Evolutionary conservation across 2,888 invertebrate species (phyloP).

Genomic region (Drosophila conformis): DNA sequence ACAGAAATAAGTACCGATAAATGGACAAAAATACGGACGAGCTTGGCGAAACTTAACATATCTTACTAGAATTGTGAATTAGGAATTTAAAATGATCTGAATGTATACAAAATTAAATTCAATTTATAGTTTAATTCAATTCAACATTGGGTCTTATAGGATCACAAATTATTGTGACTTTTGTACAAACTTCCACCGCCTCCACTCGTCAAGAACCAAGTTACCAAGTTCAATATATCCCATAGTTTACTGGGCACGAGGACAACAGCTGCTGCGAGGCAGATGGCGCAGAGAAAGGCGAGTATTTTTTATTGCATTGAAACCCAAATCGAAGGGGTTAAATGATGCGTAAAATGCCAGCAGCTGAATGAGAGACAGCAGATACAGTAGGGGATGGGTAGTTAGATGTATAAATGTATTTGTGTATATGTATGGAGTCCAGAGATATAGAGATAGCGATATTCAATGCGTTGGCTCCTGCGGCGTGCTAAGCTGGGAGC

Average conservation of each 20-base stretch:
- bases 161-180: constrained; percentile 32
- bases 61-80: not conserved
- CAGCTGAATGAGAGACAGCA: constrained; percentile 18
- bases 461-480: constrained; percentile 39
- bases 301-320: constrained; percentile 58
- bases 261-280: constrained; percentile 33
- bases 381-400: not conserved
- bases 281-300: constrained; percentile 29
- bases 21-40: not conserved
- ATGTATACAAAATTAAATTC: not conserved
- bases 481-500: constrained; percentile 28
- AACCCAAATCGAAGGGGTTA: constrained; percentile 68
- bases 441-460: constrained; percentile 14
- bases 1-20: not conserved
- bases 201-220: constrained; percentile 14
- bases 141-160: constrained; percentile 4
- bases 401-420: constrained; percentile 3
- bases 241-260: constrained; percentile 15
- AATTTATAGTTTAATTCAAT: constrained; percentile 3
- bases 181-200: not conserved
- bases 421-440: not conserved
- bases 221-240: constrained; percentile 29
- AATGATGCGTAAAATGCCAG: constrained; percentile 69
- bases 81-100: not conserved
- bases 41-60: not conserved